Base-by-base conservation (phyloP, 2,797 vertebrate genomes). In the Melanotaenia boesemani region DNA sequence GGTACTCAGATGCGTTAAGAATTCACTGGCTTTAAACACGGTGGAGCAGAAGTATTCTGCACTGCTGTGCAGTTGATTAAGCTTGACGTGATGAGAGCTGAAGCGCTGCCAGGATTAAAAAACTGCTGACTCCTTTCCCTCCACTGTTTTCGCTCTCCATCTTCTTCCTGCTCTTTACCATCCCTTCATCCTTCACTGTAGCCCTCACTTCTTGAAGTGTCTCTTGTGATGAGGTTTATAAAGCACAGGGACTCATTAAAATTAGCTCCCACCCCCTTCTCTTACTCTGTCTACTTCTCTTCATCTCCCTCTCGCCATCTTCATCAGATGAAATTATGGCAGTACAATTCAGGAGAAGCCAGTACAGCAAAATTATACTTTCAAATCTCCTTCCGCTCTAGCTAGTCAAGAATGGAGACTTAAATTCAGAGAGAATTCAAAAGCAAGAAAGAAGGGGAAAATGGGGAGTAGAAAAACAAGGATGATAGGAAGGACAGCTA, bases 51-150 rank as follows among this genome's bases (percentile, higher is more conserved):
- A 72, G 71, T 72, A 63, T 85, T 83, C 76, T 64, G 62, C 72
- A 65, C 63, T 57, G 64, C 70, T 22, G 50, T 68, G 69, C 74
- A 77, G 72, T 75, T 84, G 86, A 92, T 88, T 86, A 85, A 80
- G 68, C 74, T 70, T 78, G 76, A 88, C 87, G 70, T 80, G 70
- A 84, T 83, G 81, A 80, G 85, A 84, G 81, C 79, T 63, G 81
- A 89, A 66, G 80, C 90, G 79, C 82, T 81, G 86, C 76, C 74
- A 62, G 77, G 84, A 89, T 90, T 78, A 83, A 79, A 74, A 87
- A 91, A 88, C 82, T 86, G 90, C 91, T 91, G 91, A 90, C 86
- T 88, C 77, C 59, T 79, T 82, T 78, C 61, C 60, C 72, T 77
- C 58, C 48, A 13, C 71, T 41, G 60, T 83, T 76, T 32, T 13